These are phyloP conservation scores for Neogale vison DNA, from an alignment of 2,113 vertebrate genomes.

Conservation along the genomic window DNA sequence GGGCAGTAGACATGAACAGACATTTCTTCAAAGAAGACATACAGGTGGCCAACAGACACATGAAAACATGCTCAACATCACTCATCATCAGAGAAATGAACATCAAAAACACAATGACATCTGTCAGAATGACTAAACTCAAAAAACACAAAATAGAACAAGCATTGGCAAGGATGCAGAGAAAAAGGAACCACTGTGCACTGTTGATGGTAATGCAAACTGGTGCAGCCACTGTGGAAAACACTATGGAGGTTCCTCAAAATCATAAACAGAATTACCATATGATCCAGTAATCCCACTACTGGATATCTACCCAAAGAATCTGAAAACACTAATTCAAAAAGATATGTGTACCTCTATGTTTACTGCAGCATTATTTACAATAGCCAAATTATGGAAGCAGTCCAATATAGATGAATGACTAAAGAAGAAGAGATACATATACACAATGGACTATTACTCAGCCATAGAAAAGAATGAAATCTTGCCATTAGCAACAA, in stretches of 20 bases:
- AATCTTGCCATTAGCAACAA: background rate
- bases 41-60: background rate
- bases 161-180: background rate
- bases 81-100: background rate
- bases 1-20: background rate
- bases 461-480: background rate
- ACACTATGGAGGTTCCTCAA: background rate
- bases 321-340: background rate
- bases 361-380: background rate
- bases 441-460: background rate
- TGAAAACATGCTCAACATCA: background rate
- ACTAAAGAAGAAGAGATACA: background rate
- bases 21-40: background rate
- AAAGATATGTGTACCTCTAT: background rate
- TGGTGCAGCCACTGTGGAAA: background rate
- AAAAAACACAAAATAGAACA: background rate
- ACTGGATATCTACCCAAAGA: background rate
- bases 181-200: background rate
- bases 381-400: background rate
- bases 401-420: background rate
- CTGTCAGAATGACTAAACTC: background rate
- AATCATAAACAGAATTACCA: background rate
- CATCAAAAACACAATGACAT: background rate
- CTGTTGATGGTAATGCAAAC: background rate
- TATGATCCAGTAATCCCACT: background rate